Evolutionary conservation across 2,797 vertebrate genomes (phyloP).

Genomic region (Limnodromus scolopaceus): DNA sequence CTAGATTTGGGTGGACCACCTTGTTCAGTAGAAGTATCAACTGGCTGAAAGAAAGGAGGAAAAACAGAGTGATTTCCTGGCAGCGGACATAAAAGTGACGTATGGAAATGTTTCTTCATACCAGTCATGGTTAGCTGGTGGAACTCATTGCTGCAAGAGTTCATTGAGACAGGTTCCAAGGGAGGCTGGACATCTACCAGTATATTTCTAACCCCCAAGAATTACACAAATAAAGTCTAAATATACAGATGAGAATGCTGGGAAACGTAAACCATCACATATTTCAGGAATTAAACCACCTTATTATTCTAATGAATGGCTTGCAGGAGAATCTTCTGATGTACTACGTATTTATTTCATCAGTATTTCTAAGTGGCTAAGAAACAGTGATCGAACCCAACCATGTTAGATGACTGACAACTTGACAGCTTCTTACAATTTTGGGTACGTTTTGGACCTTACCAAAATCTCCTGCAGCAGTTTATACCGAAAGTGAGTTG

Average conservation of each 20-base stretch:
- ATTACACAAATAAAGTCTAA: background rate
- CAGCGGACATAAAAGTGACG: background rate
- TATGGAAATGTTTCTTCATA: background rate
- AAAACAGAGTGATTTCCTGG: slow-evolving; percentile 4
- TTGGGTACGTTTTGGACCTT: background rate
- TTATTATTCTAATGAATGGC: background rate
- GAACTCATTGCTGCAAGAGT: background rate
- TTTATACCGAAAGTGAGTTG: background rate
- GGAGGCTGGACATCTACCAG: background rate
- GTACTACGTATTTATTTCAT: background rate
- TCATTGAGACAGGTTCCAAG: background rate
- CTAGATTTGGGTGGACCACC: slow-evolving; percentile 25
- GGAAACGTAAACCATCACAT: background rate
- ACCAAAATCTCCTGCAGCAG: background rate
- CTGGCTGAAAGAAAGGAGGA: background rate
- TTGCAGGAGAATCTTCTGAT: background rate
- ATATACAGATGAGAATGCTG: background rate
- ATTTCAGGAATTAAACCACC: background rate
- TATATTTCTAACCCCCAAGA: background rate
- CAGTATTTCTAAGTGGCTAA: background rate
- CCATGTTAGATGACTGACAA: background rate
- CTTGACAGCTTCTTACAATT: background rate
- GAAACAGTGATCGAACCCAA: background rate
- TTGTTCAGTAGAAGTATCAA: slow-evolving; percentile 1
- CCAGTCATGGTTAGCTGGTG: background rate